Conservation (phyloP, 2,113 vertebrate species). For the Cynoglossus semilaevis region DNA sequence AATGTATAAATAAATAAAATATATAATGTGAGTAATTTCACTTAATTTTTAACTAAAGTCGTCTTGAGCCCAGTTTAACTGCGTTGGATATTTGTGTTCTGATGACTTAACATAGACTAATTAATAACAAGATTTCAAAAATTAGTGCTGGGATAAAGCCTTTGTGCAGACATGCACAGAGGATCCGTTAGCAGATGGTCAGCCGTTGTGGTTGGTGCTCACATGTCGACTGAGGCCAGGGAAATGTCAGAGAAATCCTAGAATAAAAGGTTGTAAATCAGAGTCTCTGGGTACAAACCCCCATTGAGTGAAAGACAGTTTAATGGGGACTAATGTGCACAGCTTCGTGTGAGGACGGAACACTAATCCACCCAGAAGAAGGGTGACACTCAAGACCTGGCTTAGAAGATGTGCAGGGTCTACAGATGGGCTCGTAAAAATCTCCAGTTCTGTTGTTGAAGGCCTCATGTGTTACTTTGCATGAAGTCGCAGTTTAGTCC, state of each 20-base stretch:
- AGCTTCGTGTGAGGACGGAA: constrained; percentile 55
- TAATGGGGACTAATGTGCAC: constrained; percentile 66
- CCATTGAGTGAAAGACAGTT: constrained; percentile 68
- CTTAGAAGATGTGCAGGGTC: constrained; percentile 27
- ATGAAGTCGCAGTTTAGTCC: constrained; percentile 32
- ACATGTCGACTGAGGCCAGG: constrained; percentile 24
- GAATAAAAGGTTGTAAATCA: constrained; percentile 71
- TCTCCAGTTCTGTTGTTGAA: not conserved
- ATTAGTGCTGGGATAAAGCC: not conserved
- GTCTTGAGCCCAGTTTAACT: too few species aligned
- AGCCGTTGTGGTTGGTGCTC: constrained; percentile 17
- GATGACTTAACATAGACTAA: too few species aligned
- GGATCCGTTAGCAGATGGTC: constrained; percentile 54
- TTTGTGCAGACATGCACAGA: not conserved
- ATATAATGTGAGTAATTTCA: too few species aligned
- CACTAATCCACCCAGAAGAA: constrained; percentile 63
- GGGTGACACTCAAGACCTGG: constrained; percentile 50
- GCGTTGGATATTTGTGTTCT: too few species aligned
- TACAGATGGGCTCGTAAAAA: constrained; percentile 36
- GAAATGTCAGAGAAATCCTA: constrained; percentile 29
- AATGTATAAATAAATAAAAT: too few species aligned
- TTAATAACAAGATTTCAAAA: not conserved
- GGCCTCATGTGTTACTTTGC: constrained; percentile 41
- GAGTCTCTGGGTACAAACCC: constrained; percentile 46
- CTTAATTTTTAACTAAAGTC: too few species aligned